phyloP scores from a whole-genome alignment of 2,888 invertebrate species.

The Alentia gelatinosa region DNA sequence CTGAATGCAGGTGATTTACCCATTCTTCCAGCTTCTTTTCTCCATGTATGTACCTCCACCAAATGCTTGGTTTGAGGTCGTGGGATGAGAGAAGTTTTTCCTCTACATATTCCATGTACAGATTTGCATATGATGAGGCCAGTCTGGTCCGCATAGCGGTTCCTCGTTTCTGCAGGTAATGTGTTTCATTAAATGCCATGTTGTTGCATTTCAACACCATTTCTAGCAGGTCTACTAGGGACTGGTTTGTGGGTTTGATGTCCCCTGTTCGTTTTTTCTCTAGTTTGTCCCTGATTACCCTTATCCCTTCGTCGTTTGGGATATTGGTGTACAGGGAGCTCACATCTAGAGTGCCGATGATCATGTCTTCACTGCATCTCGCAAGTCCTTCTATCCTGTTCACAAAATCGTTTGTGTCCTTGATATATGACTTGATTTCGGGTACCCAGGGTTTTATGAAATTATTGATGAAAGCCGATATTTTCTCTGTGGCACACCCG shows the following conservation, averaged over 20 bases:
- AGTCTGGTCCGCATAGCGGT: neutral
- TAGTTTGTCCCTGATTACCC: neutral
- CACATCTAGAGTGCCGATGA: neutral
- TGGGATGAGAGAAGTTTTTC: neutral
- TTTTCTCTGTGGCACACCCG: neutral
- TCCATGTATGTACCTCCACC: neutral
- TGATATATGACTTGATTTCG: neutral
- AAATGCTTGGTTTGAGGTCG: neutral
- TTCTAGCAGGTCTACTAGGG: neutral
- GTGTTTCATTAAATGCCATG: neutral
- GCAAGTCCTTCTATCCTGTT: neutral
- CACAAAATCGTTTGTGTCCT: neutral
- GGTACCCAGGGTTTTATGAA: neutral
- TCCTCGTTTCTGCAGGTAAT: neutral
- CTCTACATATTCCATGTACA: neutral
- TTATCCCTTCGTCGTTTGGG: neutral
- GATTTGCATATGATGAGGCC: neutral
- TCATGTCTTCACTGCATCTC: no score
- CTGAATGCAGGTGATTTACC: no score
- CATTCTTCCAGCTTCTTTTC: no score
- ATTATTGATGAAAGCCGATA: neutral
- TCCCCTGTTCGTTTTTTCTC: neutral
- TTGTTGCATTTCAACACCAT: neutral
- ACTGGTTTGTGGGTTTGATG: neutral
- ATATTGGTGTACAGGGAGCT: slow-evolving; percentile 15